Conservation (phyloP, 2,797 vertebrate genomes). For the Phrynocephalus forsythii region DNA sequence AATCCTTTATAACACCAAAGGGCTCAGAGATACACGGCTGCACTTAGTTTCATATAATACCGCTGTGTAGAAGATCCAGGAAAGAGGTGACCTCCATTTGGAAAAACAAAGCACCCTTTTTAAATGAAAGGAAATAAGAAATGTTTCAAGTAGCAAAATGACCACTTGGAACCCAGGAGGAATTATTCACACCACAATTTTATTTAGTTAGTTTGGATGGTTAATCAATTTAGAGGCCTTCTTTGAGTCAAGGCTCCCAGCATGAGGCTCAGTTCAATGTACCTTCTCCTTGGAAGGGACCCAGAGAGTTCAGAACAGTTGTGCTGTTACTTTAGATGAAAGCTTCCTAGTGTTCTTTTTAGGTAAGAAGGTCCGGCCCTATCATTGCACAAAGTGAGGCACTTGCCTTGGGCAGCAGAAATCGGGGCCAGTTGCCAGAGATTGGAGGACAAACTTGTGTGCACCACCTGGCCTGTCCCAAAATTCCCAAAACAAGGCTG, state of each 20-base stretch:
- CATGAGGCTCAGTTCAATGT: neutral
- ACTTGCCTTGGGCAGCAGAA: neutral
- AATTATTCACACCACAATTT: neutral
- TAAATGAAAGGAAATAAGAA: neutral
- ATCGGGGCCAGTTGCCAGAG: no score
- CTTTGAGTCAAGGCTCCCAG: neutral
- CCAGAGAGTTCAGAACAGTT: neutral
- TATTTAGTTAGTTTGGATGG: neutral
- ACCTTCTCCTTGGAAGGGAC: neutral
- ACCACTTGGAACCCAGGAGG: neutral
- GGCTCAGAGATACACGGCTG: neutral
- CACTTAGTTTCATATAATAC: constrained; percentile 18
- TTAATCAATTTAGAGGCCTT: neutral
- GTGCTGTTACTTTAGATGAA: neutral
- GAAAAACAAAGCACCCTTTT: neutral
- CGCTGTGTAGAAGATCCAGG: neutral
- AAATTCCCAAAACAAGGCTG: neutral
- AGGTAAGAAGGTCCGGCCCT: neutral
- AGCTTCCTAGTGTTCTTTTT: neutral
- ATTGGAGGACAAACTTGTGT: neutral
- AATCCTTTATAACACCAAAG: constrained; percentile 69
- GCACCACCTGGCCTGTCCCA: neutral
- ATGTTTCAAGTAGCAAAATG: constrained; percentile 7
- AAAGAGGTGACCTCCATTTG: neutral
- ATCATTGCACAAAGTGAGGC: neutral